Conservation (phyloP, 2,888 invertebrate species). For the Gnatocerus cornutus region DNA sequence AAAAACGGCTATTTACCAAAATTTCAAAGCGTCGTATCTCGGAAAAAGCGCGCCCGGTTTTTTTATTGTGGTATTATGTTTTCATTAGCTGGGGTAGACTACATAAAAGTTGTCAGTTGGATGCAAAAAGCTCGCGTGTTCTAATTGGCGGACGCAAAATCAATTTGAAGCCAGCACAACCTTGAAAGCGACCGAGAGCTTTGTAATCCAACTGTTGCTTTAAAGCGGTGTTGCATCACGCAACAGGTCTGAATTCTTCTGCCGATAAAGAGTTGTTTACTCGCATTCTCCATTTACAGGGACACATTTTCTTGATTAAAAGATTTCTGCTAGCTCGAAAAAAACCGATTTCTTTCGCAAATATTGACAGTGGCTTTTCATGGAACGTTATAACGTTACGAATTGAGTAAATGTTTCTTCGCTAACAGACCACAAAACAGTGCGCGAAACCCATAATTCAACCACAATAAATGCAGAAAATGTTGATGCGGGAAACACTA, state of each 20-base stretch:
- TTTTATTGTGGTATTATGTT: constrained; percentile 22
- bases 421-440: too few species aligned
- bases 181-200: constrained; percentile 54
- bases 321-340: not conserved
- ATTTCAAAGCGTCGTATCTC: too few species aligned
- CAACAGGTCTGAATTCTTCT: constrained; percentile 57
- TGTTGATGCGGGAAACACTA: too few species aligned
- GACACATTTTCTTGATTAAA: constrained; percentile 12
- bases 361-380: constrained; percentile 9
- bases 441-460: too few species aligned
- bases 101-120: constrained; percentile 25
- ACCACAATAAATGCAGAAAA: too few species aligned
- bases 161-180: constrained; percentile 58
- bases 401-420: too few species aligned
- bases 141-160: constrained; percentile 59
- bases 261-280: not conserved
- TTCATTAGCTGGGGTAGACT: constrained; percentile 13
- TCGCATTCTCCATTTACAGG: constrained; percentile 1
- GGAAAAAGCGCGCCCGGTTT: constrained; percentile 9
- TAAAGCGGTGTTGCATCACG: constrained; percentile 53
- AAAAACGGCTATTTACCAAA: not conserved
- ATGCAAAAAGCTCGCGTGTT: constrained; percentile 47
- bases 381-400: too few species aligned
- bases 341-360: constrained; percentile 19
- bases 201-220: constrained; percentile 62